A percentile compares a stretch with the other conserved stretches of the same genome.
These are phyloP conservation scores for Sula dactylatra DNA, from an alignment of 2,113 vertebrate genomes.

Conservation along the genomic window DNA sequence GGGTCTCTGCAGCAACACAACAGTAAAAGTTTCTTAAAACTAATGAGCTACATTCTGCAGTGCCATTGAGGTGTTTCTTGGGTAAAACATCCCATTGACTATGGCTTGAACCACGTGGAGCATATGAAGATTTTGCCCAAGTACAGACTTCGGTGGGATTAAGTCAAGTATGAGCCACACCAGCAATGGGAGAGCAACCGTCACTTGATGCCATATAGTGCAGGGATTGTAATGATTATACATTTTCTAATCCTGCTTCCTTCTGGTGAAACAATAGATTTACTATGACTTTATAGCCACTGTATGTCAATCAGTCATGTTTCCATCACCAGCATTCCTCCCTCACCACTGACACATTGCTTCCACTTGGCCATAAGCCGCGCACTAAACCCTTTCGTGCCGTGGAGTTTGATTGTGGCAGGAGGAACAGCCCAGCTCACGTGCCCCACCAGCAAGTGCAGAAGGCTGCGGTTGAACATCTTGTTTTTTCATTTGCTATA, in stretches of 20 bases:
- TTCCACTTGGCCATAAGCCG: constrained; percentile 69
- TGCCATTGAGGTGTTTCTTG: neutral
- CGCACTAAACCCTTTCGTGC: constrained; percentile 59
- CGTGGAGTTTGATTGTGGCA: constrained; percentile 45
- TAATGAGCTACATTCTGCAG: neutral
- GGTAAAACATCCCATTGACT: neutral
- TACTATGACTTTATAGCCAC: constrained; percentile 57
- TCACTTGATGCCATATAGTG: constrained; percentile 5
- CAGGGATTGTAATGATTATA: constrained; percentile 46
- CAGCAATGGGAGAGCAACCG: neutral
- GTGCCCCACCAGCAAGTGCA: constrained; percentile 41
- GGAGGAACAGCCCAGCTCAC: constrained; percentile 47
- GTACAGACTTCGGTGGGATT: neutral
- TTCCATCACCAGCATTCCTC: constrained; percentile 61
- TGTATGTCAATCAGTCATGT: constrained; percentile 40
- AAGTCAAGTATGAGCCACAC: neutral
- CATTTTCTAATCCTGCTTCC: constrained; percentile 63
- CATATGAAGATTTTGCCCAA: neutral
- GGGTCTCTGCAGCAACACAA: neutral
- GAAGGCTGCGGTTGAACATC: constrained; percentile 69
- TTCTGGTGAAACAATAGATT: constrained; percentile 64
- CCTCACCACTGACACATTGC: constrained; percentile 54
- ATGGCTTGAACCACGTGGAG: neutral
- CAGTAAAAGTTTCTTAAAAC: neutral
- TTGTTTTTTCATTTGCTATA: constrained; percentile 83